Conservation (phyloP, 2,797 vertebrate species). For the Taeniopygia guttata region DNA sequence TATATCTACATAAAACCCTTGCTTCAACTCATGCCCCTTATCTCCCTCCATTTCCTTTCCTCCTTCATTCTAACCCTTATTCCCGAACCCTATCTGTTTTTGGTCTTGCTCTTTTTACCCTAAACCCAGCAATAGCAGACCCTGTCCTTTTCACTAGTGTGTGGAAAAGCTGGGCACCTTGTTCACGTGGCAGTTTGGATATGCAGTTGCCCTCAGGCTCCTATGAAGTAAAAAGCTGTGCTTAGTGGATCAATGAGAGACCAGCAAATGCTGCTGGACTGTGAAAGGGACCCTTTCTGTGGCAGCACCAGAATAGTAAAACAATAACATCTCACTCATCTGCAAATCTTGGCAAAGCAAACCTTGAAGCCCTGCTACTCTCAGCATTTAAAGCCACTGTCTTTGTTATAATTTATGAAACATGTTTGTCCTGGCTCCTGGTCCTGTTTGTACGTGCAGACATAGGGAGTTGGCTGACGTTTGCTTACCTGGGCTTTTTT, state of each 20-base stretch:
- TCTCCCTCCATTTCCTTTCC: neutral
- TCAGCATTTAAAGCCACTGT: neutral
- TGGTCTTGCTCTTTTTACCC: neutral
- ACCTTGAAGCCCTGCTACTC: neutral
- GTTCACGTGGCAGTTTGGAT: neutral
- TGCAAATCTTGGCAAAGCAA: neutral
- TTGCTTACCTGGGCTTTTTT: neutral
- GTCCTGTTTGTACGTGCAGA: neutral
- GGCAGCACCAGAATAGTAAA: neutral
- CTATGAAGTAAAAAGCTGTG: neutral
- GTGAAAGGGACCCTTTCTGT: neutral
- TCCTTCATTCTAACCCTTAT: neutral
- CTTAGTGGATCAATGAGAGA: neutral
- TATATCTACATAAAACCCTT: neutral
- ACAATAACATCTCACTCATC: neutral
- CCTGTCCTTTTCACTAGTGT: neutral
- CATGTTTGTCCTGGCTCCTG: constrained; percentile 4
- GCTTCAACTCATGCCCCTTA: neutral
- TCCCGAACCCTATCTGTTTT: neutral
- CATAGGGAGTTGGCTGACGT: neutral
- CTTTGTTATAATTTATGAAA: constrained; percentile 15
- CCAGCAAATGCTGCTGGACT: neutral
- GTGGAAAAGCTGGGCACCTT: neutral
- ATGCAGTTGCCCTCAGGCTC: neutral
- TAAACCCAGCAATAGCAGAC: neutral